These are phyloP conservation scores for Semotilus atromaculatus DNA, from an alignment of 2,797 vertebrate species.

Conservation along the genomic window DNA sequence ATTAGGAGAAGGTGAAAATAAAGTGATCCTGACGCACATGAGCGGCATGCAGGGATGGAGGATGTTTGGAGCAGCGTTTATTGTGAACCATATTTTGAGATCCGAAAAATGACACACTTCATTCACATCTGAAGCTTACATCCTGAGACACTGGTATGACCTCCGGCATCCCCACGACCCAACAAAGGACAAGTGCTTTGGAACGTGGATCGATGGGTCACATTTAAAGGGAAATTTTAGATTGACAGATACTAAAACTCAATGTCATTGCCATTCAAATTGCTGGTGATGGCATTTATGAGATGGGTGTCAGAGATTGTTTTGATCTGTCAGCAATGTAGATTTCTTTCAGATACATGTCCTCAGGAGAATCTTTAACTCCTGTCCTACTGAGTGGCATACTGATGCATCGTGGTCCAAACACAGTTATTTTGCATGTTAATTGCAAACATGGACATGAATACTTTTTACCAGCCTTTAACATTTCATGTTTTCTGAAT, in stretches of 20 bases:
- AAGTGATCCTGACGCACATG: too few species aligned
- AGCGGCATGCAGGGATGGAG: too few species aligned
- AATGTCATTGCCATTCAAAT: constrained; percentile 16
- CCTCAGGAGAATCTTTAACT: constrained; percentile 12
- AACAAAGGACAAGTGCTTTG: background rate
- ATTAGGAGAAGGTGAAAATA: too few species aligned
- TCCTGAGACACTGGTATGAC: background rate
- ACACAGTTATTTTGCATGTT: background rate
- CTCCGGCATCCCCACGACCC: too few species aligned
- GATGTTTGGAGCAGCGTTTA: too few species aligned
- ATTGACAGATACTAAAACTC: constrained; percentile 8
- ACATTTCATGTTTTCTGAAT: background rate
- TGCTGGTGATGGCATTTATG: constrained; percentile 31
- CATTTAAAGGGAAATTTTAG: constrained; percentile 19
- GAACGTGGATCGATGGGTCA: background rate
- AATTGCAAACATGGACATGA: background rate
- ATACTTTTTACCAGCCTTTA: too few species aligned
- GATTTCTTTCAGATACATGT: constrained; percentile 27
- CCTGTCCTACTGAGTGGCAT: constrained; percentile 3
- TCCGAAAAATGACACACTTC: background rate
- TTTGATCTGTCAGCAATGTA: constrained; percentile 34
- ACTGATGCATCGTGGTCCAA: background rate
- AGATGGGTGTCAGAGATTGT: constrained; percentile 42
- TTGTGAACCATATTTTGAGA: background rate
- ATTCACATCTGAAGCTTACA: background rate